Base-by-base conservation (phyloP, 2,888 invertebrate species). In the Drosophila quinaria region DNA sequence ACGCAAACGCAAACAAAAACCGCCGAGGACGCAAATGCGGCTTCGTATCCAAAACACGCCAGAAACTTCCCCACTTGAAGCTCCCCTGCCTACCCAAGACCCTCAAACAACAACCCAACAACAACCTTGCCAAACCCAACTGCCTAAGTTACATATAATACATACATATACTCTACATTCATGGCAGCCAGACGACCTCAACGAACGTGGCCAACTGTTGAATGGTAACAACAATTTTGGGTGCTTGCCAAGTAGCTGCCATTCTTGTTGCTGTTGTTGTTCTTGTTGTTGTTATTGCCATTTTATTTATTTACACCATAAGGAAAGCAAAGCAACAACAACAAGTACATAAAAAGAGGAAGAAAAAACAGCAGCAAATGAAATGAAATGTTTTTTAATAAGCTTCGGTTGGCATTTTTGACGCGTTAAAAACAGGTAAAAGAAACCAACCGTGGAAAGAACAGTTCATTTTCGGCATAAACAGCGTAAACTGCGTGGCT, bases 1-100 rank as follows among this genome's bases (percentile, higher is more conserved):
- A 83, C 81, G 84, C 79, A 86, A 82, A 86, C 78, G 81, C 78
- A 81, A 86, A 82, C 84, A 83, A 58, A 81, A 83, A 83, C 86
- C 82, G 81, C 73, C 51, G 70, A 60, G 77, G 61, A 67, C 78
- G 60, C 78, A 75, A 72, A 68, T 68, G 83, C 69, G 83, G 73
- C 86, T 79, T 83, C 74, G 79, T 70, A 68, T 73, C 79, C 70
- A 78, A 81, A 82, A 78, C 73, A 73, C 51, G 62, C 63, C 73
- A 69, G 41, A 42, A 63, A 59, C 31, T 50, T 58, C 15, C 52
- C 13, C 10, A 4, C 44, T 51, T 31, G 8, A 29, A 31, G 2
- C 39, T 17, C 9, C 15, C 17, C n/a, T 22, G 17, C 15, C n/a
- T 15, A 2, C 31, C 49, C 25, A 25, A 25, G 25, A 19, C 15